These are phyloP conservation scores for Leptonema lineaticorne DNA, from an alignment of 1,140 invertebrate species.

Conservation along the genomic window DNA sequence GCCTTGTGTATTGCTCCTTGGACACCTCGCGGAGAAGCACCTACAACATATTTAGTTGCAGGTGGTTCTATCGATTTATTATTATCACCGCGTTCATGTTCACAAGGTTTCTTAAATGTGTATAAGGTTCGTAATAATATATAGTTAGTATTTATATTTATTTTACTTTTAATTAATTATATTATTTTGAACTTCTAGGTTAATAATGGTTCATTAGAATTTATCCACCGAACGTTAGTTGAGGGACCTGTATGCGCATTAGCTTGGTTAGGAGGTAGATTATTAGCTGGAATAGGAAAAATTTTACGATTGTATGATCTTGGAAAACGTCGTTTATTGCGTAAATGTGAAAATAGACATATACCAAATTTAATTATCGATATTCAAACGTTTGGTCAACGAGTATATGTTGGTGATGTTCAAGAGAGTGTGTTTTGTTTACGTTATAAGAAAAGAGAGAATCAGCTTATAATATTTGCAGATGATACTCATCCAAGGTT, in stretches of 20 bases:
- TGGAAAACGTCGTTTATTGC: constrained; percentile 93
- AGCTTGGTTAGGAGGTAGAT: constrained; percentile 87
- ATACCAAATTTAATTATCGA: constrained; percentile 93
- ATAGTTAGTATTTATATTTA: constrained; percentile 26
- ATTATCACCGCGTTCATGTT: constrained; percentile 80
- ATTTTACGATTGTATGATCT: constrained; percentile 94
- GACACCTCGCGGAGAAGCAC: constrained; percentile 48
- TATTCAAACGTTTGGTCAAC: constrained; percentile 89
- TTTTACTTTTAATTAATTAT: constrained; percentile 27
- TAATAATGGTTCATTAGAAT: constrained; percentile 65
- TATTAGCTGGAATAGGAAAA: constrained; percentile 90
- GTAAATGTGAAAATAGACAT: constrained; percentile 99
- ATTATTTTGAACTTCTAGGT: constrained; percentile 27
- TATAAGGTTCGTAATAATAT: constrained; percentile 63
- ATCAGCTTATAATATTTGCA: constrained; percentile 97
- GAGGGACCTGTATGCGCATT: constrained; percentile 92
- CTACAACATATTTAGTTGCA: constrained; percentile 49
- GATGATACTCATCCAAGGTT: constrained; percentile 90
- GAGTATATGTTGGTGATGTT: constrained; percentile 93
- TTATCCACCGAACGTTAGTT: constrained; percentile 91
- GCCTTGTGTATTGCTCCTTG: constrained; percentile 71
- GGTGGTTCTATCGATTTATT: constrained; percentile 85
- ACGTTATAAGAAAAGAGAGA: constrained; percentile 92
- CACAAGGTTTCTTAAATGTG: constrained; percentile 82
- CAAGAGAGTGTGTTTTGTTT: constrained; percentile 98